These are phyloP conservation scores for Hemaris fuciformis DNA, from an alignment of 2,888 invertebrate species.

Conservation along the genomic window DNA sequence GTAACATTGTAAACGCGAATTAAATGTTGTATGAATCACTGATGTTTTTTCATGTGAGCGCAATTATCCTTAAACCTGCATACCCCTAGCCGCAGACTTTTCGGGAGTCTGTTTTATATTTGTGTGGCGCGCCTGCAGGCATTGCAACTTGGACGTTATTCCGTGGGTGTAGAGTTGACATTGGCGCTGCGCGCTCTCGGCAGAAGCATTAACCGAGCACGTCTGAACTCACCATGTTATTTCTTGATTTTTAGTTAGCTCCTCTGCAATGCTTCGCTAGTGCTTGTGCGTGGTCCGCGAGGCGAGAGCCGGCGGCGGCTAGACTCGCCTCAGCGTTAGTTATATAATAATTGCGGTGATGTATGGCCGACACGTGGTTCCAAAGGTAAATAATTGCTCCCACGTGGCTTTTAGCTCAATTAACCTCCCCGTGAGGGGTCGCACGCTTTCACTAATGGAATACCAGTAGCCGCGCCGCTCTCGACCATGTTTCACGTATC, in stretches of 20 bases:
- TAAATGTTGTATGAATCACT: background rate
- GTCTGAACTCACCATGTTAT: conserved; percentile 76
- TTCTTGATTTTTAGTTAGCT: conserved; percentile 78
- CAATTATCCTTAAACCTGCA: conserved; percentile 38
- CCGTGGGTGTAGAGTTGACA: conserved; percentile 45
- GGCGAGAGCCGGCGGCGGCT: too few relatives aligned
- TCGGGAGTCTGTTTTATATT: conserved; percentile 49
- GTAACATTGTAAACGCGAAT: conserved; percentile 23
- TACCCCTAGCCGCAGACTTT: conserved; percentile 36
- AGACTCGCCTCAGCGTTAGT: conserved; percentile 14
- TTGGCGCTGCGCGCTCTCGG: conserved; percentile 32
- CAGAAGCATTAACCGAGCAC: conserved; percentile 71
- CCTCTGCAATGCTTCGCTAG: conserved; percentile 70
- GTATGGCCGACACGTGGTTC: conserved; percentile 59
- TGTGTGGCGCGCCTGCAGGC: conserved; percentile 37
- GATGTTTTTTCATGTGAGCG: conserved; percentile 34
- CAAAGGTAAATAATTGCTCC: conserved; percentile 77
- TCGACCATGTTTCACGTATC: background rate
- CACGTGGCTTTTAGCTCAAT: conserved; percentile 73
- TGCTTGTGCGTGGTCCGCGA: conserved; percentile 32
- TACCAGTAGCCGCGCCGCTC: conserved; percentile 24
- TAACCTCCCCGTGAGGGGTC: conserved; percentile 59
- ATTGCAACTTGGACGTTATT: conserved; percentile 49
- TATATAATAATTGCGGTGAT: conserved; percentile 24
- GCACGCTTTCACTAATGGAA: conserved; percentile 56